Conservation (phyloP, 2,797 vertebrate species). For the Coracias cyanogaster region DNA sequence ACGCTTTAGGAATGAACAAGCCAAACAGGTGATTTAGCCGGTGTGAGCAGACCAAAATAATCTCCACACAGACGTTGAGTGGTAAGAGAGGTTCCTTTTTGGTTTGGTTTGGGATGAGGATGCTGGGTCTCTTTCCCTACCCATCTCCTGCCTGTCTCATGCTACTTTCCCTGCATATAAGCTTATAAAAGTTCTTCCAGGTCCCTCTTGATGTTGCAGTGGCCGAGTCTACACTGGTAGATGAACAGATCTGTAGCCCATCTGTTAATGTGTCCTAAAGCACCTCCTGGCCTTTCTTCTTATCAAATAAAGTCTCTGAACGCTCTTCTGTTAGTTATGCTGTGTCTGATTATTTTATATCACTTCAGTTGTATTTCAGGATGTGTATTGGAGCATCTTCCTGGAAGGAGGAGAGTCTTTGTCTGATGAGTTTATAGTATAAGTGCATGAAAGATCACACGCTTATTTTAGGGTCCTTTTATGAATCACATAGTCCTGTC, state of each 20-base stretch:
- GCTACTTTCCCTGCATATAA: not conserved
- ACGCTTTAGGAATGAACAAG: not conserved
- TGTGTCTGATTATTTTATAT: not conserved
- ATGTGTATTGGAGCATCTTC: not conserved
- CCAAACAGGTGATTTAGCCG: not conserved
- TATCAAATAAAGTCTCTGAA: conserved; percentile 35
- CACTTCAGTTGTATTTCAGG: not conserved
- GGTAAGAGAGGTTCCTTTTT: not conserved
- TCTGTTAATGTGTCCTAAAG: not conserved
- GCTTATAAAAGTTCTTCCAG: not conserved
- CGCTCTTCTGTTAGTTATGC: not conserved
- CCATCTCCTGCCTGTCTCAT: not conserved
- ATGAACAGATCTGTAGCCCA: not conserved
- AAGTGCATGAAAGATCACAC: not conserved
- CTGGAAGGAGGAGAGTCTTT: not conserved
- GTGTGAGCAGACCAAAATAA: not conserved
- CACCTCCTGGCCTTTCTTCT: conserved; percentile 10
- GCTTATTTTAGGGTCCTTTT: not conserved
- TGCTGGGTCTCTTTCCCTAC: not conserved
- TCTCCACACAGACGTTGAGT: not conserved
- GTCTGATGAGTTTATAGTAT: not conserved
- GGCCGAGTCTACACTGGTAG: not conserved
- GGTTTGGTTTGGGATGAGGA: not conserved
- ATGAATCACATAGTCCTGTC: not conserved
- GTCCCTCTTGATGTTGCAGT: not conserved